These are phyloP conservation scores for Hemicordylus capensis DNA, from an alignment of 2,113 vertebrate genomes.

Conservation along the genomic window DNA sequence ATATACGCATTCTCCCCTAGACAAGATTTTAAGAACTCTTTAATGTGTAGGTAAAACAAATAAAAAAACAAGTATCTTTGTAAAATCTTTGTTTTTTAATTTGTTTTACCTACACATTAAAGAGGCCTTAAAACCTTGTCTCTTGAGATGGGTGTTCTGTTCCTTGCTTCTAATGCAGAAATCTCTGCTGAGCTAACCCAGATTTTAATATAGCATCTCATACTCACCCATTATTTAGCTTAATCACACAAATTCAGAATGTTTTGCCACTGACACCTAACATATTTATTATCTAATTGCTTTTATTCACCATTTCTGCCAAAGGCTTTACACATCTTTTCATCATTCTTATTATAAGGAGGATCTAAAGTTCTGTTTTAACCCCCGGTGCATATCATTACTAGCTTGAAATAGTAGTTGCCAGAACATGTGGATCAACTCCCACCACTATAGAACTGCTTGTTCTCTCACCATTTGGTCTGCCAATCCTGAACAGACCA, in stretches of 20 bases:
- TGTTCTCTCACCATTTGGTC: not conserved
- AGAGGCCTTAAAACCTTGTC: too few relatives aligned
- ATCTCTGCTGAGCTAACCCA: not conserved
- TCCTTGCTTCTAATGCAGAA: not conserved
- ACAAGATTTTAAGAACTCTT: too few relatives aligned
- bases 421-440: not conserved
- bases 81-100: too few relatives aligned
- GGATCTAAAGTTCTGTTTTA: conserved; percentile 11
- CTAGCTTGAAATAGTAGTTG: conserved; percentile 7
- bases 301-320: conserved; percentile 5
- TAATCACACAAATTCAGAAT: not conserved
- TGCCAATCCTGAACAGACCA: conserved; percentile 4
- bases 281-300: not conserved
- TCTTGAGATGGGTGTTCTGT: not conserved
- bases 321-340: not conserved
- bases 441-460: conserved; percentile 9
- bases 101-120: too few relatives aligned
- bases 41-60: too few relatives aligned
- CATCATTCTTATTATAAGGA: conserved; percentile 16
- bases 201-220: not conserved
- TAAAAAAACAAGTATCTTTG: too few relatives aligned
- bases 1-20: too few relatives aligned
- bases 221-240: conserved; percentile 8
- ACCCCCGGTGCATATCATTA: conserved; percentile 10
- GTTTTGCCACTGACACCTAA: not conserved